Evolutionary conservation across 2,888 invertebrate genomes (phyloP).

Genomic region (Sesamia inferens): DNA sequence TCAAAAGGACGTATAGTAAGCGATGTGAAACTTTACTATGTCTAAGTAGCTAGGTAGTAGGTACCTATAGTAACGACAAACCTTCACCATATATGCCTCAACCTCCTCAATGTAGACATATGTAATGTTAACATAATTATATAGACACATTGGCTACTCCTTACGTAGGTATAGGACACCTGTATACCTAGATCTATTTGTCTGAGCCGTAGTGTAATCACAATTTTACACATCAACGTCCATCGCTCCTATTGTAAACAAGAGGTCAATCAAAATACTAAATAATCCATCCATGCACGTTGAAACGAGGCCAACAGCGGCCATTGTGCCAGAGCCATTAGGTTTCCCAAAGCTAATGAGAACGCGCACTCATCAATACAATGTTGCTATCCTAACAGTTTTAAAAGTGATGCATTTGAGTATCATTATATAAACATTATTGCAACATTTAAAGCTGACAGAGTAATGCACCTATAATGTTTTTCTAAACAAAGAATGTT

Average conservation of each 20-base stretch:
- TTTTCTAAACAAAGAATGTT: slow-evolving; percentile 17
- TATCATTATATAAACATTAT: slow-evolving; percentile 33
- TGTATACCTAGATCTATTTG: not conserved
- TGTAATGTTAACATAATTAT: not conserved
- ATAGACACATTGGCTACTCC: not conserved
- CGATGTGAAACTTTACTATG: not conserved
- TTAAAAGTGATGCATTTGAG: slow-evolving; percentile 18
- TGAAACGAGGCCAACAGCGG: slow-evolving; percentile 43
- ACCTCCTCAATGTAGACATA: not conserved
- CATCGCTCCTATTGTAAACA: slow-evolving; percentile 38
- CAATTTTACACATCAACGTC: slow-evolving; percentile 4
- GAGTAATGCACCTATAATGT: slow-evolving; percentile 14
- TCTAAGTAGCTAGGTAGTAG: not conserved
- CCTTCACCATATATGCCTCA: not conserved
- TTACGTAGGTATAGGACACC: not conserved
- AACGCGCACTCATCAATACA: slow-evolving; percentile 45
- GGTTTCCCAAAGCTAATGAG: slow-evolving; percentile 43
- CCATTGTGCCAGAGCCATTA: slow-evolving; percentile 52
- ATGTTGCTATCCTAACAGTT: slow-evolving; percentile 46
- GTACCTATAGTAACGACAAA: not conserved
- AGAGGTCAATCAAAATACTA: slow-evolving; percentile 27
- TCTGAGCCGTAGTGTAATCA: not conserved
- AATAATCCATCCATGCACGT: slow-evolving; percentile 33
- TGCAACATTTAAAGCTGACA: slow-evolving; percentile 19
- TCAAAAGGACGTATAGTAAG: not conserved